Base-by-base conservation (phyloP, 2,888 invertebrate species). In the Platynereis dumerilii region DNA sequence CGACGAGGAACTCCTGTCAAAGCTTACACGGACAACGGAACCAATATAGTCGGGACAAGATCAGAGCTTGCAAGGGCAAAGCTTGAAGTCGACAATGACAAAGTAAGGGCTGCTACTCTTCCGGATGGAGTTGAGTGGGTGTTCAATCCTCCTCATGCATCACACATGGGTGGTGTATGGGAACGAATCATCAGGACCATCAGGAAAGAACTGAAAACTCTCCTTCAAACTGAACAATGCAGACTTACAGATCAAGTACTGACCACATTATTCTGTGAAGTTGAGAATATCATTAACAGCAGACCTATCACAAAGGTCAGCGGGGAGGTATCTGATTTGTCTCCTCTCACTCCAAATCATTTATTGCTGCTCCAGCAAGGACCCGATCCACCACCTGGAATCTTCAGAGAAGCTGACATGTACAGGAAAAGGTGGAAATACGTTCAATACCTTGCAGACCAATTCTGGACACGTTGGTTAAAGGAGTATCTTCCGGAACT, bases 91-190 rank as follows among this genome's bases (percentile, higher is more conserved):
- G 44, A 60, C n/a, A 53, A 57, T 24, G 61, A 65, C 12, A 53
- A 22, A 28, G 24, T 67, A 1, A 24, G 27, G 20, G 15, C 52
- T 1, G 26, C 39, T 20, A 39, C 65, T 3, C 2, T 28, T 15
- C 29, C 59, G 7, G 17, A 56, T 26, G 26, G 29, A 22, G 55
- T 60, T 65, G 60, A 61, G n/a, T 68, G 52, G 17, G 28, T 65
- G 44, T n/a, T 69, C 60, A 75, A 73, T 65, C 70, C 70, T 10
- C 74, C 75, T 10, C 53, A 54, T 29, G 69, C 75, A 1, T 72
- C 71, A 39, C 75, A 76, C 60, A 71, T 72, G 68, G 74, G 73
- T 27, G 75, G 74, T n/a, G 68, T 72, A 1, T 75, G 74, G 75
- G 76, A 76, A 55, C 24, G 74, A 15, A 73, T 73, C 52, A 75